Percentiles rank a stretch among this genome's conserved stretches.
phyloP scores from a whole-genome alignment of 1,140 invertebrate species.

The Leucophenga varia region DNA sequence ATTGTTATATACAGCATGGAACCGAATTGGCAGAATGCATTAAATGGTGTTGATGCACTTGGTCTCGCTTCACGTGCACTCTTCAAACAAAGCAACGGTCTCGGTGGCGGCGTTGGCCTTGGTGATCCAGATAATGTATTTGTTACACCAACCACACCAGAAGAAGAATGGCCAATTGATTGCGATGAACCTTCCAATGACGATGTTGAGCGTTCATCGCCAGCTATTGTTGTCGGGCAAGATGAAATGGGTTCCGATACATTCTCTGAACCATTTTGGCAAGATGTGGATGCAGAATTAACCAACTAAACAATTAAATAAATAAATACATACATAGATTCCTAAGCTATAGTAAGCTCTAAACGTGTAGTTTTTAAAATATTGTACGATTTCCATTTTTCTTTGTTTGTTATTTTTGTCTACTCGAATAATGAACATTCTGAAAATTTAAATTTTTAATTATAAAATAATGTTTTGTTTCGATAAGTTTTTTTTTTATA shows the following conservation, averaged over 20 bases:
- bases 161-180: conserved; percentile 37
- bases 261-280: conserved; percentile 39
- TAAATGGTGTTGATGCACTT: conserved; percentile 37
- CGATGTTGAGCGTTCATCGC: conserved; percentile 31
- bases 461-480: too few species aligned
- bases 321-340: too few species aligned
- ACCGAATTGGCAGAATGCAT: conserved; percentile 27
- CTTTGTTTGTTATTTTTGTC: too few species aligned
- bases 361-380: too few species aligned
- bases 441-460: too few species aligned
- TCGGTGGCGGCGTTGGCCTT: not conserved
- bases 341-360: too few species aligned
- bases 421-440: too few species aligned
- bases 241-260: conserved; percentile 30
- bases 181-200: conserved; percentile 33
- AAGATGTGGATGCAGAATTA: conserved; percentile 38
- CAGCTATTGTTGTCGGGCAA: conserved; percentile 16
- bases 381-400: too few species aligned
- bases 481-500: too few species aligned
- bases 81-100: conserved; percentile 7
- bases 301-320: too few species aligned
- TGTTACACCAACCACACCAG: conserved; percentile 11
- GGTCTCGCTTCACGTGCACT: conserved; percentile 16
- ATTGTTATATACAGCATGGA: conserved; percentile 27
- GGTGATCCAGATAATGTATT: too few species aligned